Conservation (phyloP, 1,140 invertebrate genomes). For the Nasonia giraulti region DNA sequence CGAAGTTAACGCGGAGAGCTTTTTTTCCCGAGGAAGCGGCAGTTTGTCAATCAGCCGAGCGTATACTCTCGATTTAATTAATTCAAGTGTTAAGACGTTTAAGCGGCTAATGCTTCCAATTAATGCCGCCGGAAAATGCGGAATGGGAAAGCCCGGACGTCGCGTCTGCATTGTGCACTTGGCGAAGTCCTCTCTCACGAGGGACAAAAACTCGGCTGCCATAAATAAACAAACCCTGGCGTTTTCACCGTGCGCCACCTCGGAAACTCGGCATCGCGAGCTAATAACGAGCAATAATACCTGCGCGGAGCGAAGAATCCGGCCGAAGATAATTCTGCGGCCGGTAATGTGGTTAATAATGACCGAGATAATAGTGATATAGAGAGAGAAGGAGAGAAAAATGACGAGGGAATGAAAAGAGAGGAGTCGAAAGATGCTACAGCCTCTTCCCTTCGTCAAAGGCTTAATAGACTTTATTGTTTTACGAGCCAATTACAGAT, state of each 20-base stretch:
- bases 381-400: conserved; percentile 39
- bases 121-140: too few species aligned
- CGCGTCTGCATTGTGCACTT: neutral
- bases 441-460: conserved; percentile 55
- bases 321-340: neutral
- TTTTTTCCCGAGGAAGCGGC: neutral
- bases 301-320: neutral
- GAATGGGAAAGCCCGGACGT: too few species aligned
- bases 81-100: too few species aligned
- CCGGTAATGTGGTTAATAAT: conserved; percentile 8
- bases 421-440: conserved; percentile 12
- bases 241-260: too few species aligned
- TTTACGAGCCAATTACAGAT: conserved; percentile 72
- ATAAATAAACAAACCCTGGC: too few species aligned
- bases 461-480: conserved; percentile 70
- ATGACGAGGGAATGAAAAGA: conserved; percentile 38
- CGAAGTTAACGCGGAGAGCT: neutral
- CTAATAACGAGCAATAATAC: neutral
- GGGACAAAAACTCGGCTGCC: neutral
- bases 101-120: too few species aligned
- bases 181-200: neutral
- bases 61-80: neutral
- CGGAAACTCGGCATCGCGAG: too few species aligned
- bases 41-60: neutral
- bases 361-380: conserved; percentile 27